Evolutionary conservation across 2,888 invertebrate genomes (phyloP).

Genomic region (Acleris emargana): DNA sequence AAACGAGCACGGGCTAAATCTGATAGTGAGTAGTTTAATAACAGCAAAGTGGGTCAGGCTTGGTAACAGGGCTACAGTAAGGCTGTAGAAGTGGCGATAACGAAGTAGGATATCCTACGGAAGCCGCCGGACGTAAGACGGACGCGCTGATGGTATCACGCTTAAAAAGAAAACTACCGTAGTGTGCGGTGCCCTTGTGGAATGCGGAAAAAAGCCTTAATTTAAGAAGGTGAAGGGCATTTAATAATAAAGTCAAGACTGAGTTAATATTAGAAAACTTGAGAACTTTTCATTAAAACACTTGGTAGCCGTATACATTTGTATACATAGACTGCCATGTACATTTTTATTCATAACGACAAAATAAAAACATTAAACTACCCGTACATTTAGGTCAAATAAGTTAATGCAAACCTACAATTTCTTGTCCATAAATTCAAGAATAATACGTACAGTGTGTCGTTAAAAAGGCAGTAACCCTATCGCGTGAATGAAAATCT

Average conservation of each 20-base stretch:
- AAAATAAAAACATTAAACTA: constrained; percentile 26
- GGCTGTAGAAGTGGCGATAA: constrained; percentile 57
- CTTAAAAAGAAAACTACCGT: constrained; percentile 50
- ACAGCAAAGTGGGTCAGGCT: constrained; percentile 57
- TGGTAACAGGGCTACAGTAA: constrained; percentile 44
- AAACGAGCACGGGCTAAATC: constrained; percentile 58
- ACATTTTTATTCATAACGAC: constrained; percentile 16
- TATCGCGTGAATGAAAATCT: constrained; percentile 50
- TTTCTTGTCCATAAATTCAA: constrained; percentile 21
- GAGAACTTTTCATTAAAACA: too few relatives aligned
- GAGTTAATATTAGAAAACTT: too few relatives aligned
- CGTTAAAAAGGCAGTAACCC: constrained; percentile 52
- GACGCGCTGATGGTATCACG: constrained; percentile 59
- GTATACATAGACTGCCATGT: not conserved
- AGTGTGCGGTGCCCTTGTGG: constrained; percentile 48
- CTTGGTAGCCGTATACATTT: not conserved
- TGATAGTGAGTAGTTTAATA: constrained; percentile 51
- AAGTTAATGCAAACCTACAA: constrained; percentile 9
- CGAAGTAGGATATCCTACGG: constrained; percentile 69
- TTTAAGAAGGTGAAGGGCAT: not conserved
- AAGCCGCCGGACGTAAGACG: constrained; percentile 56
- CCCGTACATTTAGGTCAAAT: constrained; percentile 17
- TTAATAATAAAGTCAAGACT: too few relatives aligned
- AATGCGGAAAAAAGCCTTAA: constrained; percentile 4
- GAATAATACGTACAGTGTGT: constrained; percentile 34